Percentiles rank a stretch among this genome's conserved stretches.
Conservation (phyloP, 2,888 invertebrate genomes). For the Caenorhabditis becei region DNA sequence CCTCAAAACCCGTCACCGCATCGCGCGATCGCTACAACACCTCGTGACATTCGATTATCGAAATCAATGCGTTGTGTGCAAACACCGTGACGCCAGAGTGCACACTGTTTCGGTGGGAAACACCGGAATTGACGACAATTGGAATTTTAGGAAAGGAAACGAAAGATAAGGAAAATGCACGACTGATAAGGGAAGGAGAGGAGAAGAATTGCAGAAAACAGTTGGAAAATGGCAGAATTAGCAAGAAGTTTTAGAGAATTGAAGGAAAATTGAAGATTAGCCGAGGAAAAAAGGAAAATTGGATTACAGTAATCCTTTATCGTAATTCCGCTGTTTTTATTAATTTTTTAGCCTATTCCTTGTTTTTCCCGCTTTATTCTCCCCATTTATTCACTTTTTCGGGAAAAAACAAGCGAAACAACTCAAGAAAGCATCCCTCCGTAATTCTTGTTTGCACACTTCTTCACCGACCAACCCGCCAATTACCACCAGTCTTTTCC, state of each 20-base stretch:
- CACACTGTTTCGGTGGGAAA: not conserved
- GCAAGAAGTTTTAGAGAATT: too few species aligned
- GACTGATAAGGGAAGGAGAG: constrained; percentile 14
- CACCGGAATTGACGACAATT: constrained; percentile 3
- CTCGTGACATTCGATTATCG: constrained; percentile 15
- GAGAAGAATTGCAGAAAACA: not conserved
- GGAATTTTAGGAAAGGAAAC: not conserved
- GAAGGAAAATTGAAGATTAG: too few species aligned
- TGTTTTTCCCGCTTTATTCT: not conserved
- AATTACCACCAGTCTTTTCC: constrained; percentile 33
- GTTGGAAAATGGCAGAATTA: not conserved
- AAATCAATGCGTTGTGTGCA: constrained; percentile 21
- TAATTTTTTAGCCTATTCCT: not conserved
- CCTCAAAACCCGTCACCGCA: too few species aligned
- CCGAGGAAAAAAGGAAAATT: too few species aligned
- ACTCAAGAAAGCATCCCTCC: constrained; percentile 8
- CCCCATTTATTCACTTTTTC: not conserved
- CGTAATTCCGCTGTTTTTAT: too few species aligned
- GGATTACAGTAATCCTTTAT: too few species aligned
- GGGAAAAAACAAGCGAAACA: constrained; percentile 15
- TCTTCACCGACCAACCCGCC: constrained; percentile 14
- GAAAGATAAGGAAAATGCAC: not conserved
- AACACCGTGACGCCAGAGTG: constrained; percentile 27
- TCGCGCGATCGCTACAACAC: too few species aligned
- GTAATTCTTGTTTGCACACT: constrained; percentile 48